These are phyloP conservation scores for Xestia c-nigrum DNA, from an alignment of 2,888 invertebrate species.

Conservation along the genomic window DNA sequence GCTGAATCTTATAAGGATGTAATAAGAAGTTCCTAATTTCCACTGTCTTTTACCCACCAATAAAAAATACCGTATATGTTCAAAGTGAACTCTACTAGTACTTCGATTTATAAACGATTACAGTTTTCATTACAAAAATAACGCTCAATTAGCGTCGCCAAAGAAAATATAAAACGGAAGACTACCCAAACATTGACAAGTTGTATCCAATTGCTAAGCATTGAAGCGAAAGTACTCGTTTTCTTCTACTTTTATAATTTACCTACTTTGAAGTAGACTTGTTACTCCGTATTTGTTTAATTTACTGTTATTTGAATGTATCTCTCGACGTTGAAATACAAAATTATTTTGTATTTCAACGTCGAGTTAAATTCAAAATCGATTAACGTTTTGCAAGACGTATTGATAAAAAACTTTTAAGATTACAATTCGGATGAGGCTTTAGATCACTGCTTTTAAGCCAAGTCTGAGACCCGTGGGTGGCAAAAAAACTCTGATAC, in stretches of 20 bases:
- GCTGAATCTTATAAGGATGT: too few relatives aligned
- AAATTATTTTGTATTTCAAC: slow-evolving; percentile 2
- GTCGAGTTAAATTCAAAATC: background rate
- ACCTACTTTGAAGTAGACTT: slow-evolving; percentile 39
- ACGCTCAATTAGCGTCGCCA: slow-evolving; percentile 21
- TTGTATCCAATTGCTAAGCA: slow-evolving; percentile 27
- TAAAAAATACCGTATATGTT: background rate
- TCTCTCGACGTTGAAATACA: too few relatives aligned
- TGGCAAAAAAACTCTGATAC: too few relatives aligned
- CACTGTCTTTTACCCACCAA: background rate
- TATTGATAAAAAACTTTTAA: background rate
- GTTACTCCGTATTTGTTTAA: slow-evolving; percentile 6
- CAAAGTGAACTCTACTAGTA: background rate
- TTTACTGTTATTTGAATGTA: background rate
- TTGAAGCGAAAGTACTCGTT: slow-evolving; percentile 25
- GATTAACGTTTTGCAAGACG: background rate
- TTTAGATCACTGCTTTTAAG: background rate
- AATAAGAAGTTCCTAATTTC: too few relatives aligned
- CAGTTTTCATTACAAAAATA: slow-evolving; percentile 3
- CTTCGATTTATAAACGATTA: background rate
- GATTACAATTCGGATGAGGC: background rate
- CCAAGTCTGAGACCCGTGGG: too few relatives aligned
- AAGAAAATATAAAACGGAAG: slow-evolving; percentile 4
- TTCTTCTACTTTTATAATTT: slow-evolving; percentile 33
- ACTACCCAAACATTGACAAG: slow-evolving; percentile 47